Evolutionary conservation across 2,888 invertebrate species (phyloP).

Genomic region (Escarpia spicata): DNA sequence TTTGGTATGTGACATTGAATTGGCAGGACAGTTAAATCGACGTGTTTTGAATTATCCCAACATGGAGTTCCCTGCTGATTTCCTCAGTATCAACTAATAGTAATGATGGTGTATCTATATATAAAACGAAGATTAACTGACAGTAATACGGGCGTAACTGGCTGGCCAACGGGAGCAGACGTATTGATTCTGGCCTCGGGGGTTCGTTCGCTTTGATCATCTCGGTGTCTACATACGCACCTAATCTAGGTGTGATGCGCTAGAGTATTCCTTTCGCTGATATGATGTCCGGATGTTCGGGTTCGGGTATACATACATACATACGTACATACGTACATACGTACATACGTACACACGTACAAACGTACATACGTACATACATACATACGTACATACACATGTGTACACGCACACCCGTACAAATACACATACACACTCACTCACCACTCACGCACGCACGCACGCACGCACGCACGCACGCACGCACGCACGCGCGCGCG

Average conservation of each 20-base stretch:
- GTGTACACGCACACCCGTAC: not conserved
- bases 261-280: not conserved
- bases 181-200: not conserved
- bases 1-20: not conserved
- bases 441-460: not conserved
- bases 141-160: not conserved
- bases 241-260: not conserved
- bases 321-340: not conserved
- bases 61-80: not conserved
- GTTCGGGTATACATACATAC: not conserved
- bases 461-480: not conserved
- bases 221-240: not conserved
- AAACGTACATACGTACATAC: not conserved
- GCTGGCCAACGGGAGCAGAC: not conserved
- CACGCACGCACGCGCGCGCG: not conserved
- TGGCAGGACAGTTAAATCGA: not conserved
- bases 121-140: not conserved
- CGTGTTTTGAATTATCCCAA: not conserved
- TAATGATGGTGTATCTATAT: not conserved
- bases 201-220: constrained; percentile 1
- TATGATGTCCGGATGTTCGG: not conserved
- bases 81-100: not conserved
- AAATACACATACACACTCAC: not conserved
- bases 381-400: not conserved
- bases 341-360: not conserved